Conservation (phyloP, 2,113 vertebrate species). For the Myrmophylax atrothorax region DNA sequence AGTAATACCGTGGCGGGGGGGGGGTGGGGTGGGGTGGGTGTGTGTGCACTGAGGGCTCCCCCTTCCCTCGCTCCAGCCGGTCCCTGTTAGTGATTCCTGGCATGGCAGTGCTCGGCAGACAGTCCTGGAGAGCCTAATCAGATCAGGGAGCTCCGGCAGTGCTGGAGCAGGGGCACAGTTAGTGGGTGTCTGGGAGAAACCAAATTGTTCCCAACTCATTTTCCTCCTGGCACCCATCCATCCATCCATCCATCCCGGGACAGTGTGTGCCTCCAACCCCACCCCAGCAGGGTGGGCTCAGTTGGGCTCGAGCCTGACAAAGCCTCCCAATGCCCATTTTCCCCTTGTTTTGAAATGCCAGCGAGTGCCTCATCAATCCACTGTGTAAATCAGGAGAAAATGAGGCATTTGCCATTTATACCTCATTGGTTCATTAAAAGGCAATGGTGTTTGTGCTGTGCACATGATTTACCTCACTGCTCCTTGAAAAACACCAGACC, state of each 20-base stretch:
- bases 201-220: background rate
- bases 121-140: conserved; percentile 11
- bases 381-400: conserved; percentile 25
- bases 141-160: conserved; percentile 1
- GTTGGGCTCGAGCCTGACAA: background rate
- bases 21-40: too few relatives aligned
- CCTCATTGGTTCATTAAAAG: background rate
- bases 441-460: background rate
- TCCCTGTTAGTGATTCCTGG: conserved; percentile 63
- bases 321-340: background rate
- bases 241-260: background rate
- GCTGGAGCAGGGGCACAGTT: background rate
- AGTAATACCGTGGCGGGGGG: conserved; percentile 63
- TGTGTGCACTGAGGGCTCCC: background rate
- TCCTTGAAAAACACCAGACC: background rate
- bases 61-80: conserved; percentile 37
- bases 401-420: conserved; percentile 2
- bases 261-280: background rate
- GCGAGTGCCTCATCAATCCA: background rate
- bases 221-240: conserved; percentile 19
- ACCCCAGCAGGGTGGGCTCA: background rate
- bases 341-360: background rate
- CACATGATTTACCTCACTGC: background rate
- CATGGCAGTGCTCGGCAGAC: conserved; percentile 4
- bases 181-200: conserved; percentile 54